Evolutionary conservation across 2,797 vertebrate genomes (phyloP).

Genomic region (Chaenodraco wilsoni): DNA sequence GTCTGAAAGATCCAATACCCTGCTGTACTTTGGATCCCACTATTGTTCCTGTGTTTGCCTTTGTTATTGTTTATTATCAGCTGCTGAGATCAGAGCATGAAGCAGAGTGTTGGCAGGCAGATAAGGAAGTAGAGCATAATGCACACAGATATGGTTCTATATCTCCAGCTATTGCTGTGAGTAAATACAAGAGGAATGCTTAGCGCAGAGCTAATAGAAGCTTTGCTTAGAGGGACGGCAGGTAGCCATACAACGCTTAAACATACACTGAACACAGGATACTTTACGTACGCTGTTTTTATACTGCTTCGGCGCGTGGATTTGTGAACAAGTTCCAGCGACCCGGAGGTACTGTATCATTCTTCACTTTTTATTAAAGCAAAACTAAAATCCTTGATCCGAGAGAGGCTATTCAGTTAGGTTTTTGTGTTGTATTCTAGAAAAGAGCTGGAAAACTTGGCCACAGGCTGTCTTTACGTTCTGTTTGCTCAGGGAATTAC

Average conservation of each 20-base stretch:
- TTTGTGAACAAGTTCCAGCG: constrained; percentile 35
- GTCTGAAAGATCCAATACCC: not conserved
- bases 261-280: constrained; percentile 3
- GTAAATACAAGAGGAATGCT: constrained; percentile 45
- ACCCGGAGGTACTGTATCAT: constrained; percentile 42
- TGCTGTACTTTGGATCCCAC: not conserved
- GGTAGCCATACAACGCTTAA: not conserved
- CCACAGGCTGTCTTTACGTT: not conserved
- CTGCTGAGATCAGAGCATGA: constrained; percentile 12
- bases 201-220: constrained; percentile 6
- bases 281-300: not conserved
- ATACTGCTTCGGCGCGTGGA: constrained; percentile 13
- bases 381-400: not conserved
- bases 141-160: constrained; percentile 9
- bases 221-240: not conserved
- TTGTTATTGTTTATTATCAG: constrained; percentile 1
- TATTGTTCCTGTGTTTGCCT: not conserved
- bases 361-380: not conserved
- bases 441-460: constrained; percentile 51
- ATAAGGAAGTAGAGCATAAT: constrained; percentile 42
- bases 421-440: constrained; percentile 21
- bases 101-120: constrained; percentile 14
- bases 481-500: constrained; percentile 56
- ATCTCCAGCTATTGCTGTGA: constrained; percentile 60
- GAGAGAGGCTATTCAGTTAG: not conserved